phyloP scores from a whole-genome alignment of 1,140 invertebrate genomes.

The Conopomorpha cramerella region DNA sequence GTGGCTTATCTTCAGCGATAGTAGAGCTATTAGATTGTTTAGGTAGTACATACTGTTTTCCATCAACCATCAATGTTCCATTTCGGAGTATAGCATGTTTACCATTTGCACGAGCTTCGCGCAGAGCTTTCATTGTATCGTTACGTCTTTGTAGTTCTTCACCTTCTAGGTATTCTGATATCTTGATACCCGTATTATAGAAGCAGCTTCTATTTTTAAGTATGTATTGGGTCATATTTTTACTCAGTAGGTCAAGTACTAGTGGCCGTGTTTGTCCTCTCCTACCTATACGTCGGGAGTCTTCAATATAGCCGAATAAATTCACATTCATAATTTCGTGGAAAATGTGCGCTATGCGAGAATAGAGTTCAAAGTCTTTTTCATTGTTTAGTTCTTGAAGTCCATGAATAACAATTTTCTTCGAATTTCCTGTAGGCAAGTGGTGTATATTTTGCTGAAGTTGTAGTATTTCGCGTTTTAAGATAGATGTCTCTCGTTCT shows the following conservation, averaged over 20 bases:
- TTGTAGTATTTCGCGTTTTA: too few relatives aligned
- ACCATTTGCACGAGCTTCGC: neutral
- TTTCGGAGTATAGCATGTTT: constrained; percentile 1
- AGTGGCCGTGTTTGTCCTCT: constrained; percentile 1
- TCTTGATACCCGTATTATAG: neutral
- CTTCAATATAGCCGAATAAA: too few relatives aligned
- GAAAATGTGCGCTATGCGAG: too few relatives aligned
- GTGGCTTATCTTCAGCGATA: too few relatives aligned
- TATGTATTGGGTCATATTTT: constrained; percentile 2
- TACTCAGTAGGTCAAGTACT: constrained; percentile 1
- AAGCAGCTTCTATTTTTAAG: constrained; percentile 1
- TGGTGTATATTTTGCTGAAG: too few relatives aligned
- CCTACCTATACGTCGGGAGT: too few relatives aligned
- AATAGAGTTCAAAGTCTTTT: too few relatives aligned
- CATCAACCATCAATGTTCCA: constrained; percentile 1
- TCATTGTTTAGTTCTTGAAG: too few relatives aligned
- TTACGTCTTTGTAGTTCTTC: neutral
- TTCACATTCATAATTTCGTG: too few relatives aligned
- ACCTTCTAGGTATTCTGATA: neutral
- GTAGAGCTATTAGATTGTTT: neutral
- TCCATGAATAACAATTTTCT: too few relatives aligned
- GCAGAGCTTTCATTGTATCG: neutral
- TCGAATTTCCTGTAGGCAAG: too few relatives aligned
- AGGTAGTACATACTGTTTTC: neutral
- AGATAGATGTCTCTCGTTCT: too few relatives aligned